A percentile compares a stretch with the other conserved stretches of the same genome.
Conservation (phyloP, 2,113 vertebrate genomes). For the Hydrochoerus hydrochaeris region DNA sequence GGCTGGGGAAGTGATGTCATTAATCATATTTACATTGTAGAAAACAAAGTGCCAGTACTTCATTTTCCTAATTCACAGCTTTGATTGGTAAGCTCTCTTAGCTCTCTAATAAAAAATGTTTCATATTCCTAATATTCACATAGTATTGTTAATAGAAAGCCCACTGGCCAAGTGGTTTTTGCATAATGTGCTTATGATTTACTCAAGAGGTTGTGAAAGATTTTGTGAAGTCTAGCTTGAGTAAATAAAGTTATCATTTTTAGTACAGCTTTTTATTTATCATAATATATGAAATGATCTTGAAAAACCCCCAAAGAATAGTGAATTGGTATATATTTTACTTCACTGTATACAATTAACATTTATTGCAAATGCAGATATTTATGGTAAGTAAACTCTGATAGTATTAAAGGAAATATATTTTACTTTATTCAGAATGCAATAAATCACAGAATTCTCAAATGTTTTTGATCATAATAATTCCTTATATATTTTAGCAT, state of each 20-base stretch:
- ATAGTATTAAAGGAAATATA: neutral
- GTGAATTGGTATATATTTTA: conserved; percentile 9
- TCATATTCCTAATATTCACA: neutral
- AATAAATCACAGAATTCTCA: neutral
- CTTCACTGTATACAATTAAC: neutral
- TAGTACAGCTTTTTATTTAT: conserved; percentile 55
- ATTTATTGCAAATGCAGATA: conserved; percentile 9
- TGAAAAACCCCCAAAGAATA: neutral
- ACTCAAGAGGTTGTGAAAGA: conserved; percentile 5
- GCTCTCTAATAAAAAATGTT: neutral
- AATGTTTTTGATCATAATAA: neutral
- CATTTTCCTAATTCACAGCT: conserved; percentile 35
- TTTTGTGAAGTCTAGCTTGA: conserved; percentile 39
- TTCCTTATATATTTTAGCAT: neutral
- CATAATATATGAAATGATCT: neutral
- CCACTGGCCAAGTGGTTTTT: neutral
- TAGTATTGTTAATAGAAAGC: neutral
- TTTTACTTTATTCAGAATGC: neutral
- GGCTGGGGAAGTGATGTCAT: neutral
- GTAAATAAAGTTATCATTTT: conserved; percentile 56
- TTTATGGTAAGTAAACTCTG: conserved; percentile 28
- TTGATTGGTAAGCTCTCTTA: neutral
- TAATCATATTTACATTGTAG: neutral
- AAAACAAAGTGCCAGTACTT: conserved; percentile 21
- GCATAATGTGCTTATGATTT: conserved; percentile 5